Percentiles rank a stretch among this genome's conserved stretches.
phyloP scores from a whole-genome alignment of 2,113 vertebrate species.

The Dipodomys spectabilis region DNA sequence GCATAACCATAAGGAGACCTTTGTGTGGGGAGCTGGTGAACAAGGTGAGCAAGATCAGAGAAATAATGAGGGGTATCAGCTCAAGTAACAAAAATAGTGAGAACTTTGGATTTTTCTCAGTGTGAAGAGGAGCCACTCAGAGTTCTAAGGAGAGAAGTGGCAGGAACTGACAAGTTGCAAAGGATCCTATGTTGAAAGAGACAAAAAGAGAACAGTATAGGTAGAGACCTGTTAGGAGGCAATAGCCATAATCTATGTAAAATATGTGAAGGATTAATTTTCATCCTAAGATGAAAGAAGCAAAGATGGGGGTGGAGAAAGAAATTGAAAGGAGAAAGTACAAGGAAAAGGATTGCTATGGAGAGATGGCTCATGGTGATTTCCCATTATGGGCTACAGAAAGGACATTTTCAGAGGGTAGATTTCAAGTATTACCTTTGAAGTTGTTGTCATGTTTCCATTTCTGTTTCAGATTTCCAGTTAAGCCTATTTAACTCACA shows the following conservation, averaged over 20 bases:
- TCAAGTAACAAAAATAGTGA: neutral
- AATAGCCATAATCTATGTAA: neutral
- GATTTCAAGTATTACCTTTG: neutral
- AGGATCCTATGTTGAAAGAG: neutral
- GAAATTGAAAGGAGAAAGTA: neutral
- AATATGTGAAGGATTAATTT: conserved; percentile 20
- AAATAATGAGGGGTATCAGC: neutral
- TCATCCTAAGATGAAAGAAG: neutral
- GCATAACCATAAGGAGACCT: neutral
- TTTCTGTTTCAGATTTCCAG: conserved; percentile 34
- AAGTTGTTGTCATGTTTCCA: conserved; percentile 6
- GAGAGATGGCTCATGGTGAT: neutral
- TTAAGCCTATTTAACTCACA: neutral
- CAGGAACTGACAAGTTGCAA: neutral
- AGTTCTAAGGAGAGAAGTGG: conserved; percentile 10
- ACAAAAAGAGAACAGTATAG: neutral
- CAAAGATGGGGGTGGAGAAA: neutral
- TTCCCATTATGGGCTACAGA: neutral
- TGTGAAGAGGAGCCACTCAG: neutral
- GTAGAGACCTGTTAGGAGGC: neutral
- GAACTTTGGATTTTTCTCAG: conserved; percentile 8
- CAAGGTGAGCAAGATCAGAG: neutral
- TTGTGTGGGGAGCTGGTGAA: neutral
- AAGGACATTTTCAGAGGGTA: neutral
- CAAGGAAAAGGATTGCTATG: neutral